phyloP scores from a whole-genome alignment of 2,888 invertebrate genomes.

The Panzeria rudis region DNA sequence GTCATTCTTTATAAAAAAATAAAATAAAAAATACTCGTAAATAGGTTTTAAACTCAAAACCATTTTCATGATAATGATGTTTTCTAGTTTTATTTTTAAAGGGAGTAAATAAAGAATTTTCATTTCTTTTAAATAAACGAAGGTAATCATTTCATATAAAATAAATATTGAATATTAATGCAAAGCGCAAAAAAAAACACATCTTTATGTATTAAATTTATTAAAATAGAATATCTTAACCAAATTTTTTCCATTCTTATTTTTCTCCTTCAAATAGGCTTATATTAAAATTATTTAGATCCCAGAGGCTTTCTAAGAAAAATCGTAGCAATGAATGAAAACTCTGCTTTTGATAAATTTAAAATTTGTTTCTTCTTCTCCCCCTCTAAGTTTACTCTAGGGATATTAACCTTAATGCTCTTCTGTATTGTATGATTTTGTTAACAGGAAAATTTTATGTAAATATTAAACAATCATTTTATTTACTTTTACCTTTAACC shows the following conservation, averaged over 20 bases:
- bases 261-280: conserved; percentile 22
- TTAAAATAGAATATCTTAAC: background rate
- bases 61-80: conserved; percentile 32
- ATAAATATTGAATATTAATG: conserved; percentile 9
- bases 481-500: conserved; percentile 21
- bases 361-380: background rate
- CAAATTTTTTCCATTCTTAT: background rate
- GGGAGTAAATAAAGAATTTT: conserved; percentile 24
- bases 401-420: conserved; percentile 33
- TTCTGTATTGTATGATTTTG: conserved; percentile 9
- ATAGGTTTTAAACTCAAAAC: conserved; percentile 23
- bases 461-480: conserved; percentile 49
- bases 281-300: conserved; percentile 19
- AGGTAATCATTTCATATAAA: conserved; percentile 19
- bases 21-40: background rate
- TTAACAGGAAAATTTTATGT: conserved; percentile 28
- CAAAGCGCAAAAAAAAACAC: background rate
- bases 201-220: background rate
- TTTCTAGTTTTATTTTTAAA: background rate
- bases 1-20: conserved; percentile 15
- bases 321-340: conserved; percentile 25
- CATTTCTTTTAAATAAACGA: conserved; percentile 20
- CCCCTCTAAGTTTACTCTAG: conserved; percentile 1
- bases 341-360: conserved; percentile 18
- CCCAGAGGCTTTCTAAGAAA: conserved; percentile 30